These are phyloP conservation scores for Labeo rohita DNA, from an alignment of 2,113 vertebrate species.

Conservation along the genomic window DNA sequence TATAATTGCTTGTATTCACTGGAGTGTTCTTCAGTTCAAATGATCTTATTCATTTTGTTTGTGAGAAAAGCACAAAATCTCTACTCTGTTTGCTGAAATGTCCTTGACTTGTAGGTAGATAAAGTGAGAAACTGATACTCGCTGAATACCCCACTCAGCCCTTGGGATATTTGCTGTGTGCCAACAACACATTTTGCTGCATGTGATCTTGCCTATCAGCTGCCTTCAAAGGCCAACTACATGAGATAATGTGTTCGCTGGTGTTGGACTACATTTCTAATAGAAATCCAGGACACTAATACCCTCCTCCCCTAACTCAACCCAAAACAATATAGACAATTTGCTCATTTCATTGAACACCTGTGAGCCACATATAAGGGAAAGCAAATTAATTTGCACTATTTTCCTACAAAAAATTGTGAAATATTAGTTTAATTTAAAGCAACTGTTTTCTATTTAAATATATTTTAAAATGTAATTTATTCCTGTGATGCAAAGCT, in stretches of 20 bases:
- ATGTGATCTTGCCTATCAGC: constrained; percentile 29
- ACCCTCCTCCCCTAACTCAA: background rate
- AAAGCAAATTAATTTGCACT: background rate
- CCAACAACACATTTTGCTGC: constrained; percentile 34
- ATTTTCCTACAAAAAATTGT: background rate
- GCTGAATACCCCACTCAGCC: background rate
- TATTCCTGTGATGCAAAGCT: background rate
- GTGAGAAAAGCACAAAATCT: background rate
- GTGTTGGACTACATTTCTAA: constrained; percentile 29
- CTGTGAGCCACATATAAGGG: background rate
- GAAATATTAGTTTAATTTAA: background rate
- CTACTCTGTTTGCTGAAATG: constrained; percentile 3
- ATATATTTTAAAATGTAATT: background rate
- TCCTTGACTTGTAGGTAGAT: constrained; percentile 28
- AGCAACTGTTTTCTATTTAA: background rate
- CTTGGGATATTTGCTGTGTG: constrained; percentile 11
- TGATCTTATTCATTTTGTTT: background rate
- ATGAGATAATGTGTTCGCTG: constrained; percentile 20
- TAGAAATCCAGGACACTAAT: constrained; percentile 13
- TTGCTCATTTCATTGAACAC: background rate
- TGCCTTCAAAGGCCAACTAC: constrained; percentile 31
- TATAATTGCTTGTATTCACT: background rate
- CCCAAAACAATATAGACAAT: background rate
- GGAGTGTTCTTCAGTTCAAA: background rate
- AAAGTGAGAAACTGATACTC: constrained; percentile 26